These are phyloP conservation scores for Luidia sarsii DNA, from an alignment of 53 echinoderm and acorn worm genomes.

Conservation along the genomic window DNA sequence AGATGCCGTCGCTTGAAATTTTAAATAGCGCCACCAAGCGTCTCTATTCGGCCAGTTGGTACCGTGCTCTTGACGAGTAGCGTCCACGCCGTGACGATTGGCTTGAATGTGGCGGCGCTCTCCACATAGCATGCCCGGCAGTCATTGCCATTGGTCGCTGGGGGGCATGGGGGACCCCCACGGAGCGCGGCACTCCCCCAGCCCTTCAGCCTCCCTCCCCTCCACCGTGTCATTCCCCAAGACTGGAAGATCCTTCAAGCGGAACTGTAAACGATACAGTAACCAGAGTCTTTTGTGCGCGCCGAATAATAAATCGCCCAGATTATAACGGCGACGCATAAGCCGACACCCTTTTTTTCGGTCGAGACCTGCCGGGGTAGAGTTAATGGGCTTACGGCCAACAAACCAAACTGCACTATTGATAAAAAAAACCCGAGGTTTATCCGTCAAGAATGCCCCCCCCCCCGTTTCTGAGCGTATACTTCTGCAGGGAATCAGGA, in stretches of 20 bases:
- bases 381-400: constrained; percentile 53
- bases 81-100: constrained; percentile 27
- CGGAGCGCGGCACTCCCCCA: too few species aligned
- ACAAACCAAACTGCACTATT: constrained; percentile 40
- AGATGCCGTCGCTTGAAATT: too few species aligned
- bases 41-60: neutral
- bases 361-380: constrained; percentile 2
- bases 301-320: constrained; percentile 51
- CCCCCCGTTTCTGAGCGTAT: neutral
- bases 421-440: neutral
- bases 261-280: constrained; percentile 55
- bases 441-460: neutral
- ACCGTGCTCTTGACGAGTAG: neutral
- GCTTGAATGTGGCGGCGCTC: too few species aligned
- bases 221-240: constrained; percentile 9
- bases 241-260: constrained; percentile 27
- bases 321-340: constrained; percentile 1
- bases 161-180: too few species aligned
- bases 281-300: constrained; percentile 36
- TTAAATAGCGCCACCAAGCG: constrained; percentile 26
- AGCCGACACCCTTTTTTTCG: neutral
- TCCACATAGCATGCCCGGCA: too few species aligned
- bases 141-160: too few species aligned
- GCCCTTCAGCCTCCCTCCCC: too few species aligned
- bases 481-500: too few species aligned